Evolutionary conservation across 1,140 invertebrate species (phyloP).

Genomic region (Arctopsyche grandis): DNA sequence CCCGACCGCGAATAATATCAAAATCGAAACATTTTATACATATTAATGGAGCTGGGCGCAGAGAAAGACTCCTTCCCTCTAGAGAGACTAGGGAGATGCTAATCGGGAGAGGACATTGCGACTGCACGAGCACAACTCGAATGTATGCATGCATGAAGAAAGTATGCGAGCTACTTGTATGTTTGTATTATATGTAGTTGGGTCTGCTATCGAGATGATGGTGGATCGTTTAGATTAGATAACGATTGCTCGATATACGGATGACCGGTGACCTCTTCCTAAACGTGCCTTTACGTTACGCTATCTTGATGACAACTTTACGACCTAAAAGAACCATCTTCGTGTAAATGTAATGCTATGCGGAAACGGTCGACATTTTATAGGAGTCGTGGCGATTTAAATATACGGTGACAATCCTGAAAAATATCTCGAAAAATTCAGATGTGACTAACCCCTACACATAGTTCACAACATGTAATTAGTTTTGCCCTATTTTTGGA

Average conservation of each 20-base stretch:
- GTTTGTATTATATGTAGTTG: no score
- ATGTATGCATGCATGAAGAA: not conserved
- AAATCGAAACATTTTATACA: slow-evolving; percentile 36
- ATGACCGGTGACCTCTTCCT: slow-evolving; percentile 4
- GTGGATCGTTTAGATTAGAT: slow-evolving; percentile 1
- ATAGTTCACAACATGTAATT: no score
- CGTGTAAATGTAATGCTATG: not conserved
- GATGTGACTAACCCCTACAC: no score
- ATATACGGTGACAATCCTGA: no score
- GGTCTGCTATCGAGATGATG: no score
- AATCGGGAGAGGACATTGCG: not conserved
- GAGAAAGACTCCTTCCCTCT: not conserved
- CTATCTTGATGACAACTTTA: slow-evolving; percentile 22
- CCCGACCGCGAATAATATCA: slow-evolving; percentile 16
- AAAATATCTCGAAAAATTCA: no score
- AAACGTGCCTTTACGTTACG: slow-evolving; percentile 2
- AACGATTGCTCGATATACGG: slow-evolving; percentile 5
- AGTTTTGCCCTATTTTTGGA: no score
- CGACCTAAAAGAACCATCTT: not conserved
- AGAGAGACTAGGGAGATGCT: no score
- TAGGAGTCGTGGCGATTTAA: not conserved
- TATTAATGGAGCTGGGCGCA: slow-evolving; percentile 17
- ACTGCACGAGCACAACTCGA: not conserved
- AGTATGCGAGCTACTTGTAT: no score
- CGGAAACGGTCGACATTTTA: not conserved